Conservation (phyloP, 2,797 vertebrate genomes). For the Hirundo rustica region DNA sequence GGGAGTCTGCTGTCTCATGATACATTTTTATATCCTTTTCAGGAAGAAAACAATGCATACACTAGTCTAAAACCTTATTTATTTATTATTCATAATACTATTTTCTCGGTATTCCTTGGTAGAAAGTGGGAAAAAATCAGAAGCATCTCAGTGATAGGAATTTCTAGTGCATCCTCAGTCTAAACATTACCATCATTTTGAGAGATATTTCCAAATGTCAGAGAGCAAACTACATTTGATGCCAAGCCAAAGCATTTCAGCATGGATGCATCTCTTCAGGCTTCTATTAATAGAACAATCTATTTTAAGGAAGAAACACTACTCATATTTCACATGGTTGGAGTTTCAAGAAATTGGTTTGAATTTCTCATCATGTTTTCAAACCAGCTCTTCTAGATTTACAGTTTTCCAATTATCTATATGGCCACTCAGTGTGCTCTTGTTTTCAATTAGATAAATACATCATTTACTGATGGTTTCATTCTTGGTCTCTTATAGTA, state of each 20-base stretch:
- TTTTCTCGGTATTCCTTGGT: background rate
- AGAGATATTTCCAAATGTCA: background rate
- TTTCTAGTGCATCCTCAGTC: background rate
- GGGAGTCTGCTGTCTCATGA: background rate
- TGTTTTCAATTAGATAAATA: background rate
- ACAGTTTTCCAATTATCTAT: background rate
- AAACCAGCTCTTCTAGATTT: background rate
- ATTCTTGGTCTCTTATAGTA: background rate
- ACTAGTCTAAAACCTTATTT: background rate
- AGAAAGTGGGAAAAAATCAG: background rate
- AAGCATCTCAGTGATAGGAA: slow-evolving; percentile 3
- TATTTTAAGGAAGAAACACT: slow-evolving; percentile 12
- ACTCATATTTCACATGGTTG: background rate
- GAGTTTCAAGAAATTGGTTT: slow-evolving; percentile 7
- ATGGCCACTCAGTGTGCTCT: background rate
- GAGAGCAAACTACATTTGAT: slow-evolving; percentile 29
- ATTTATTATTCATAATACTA: background rate
- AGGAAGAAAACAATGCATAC: background rate
- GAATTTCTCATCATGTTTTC: background rate
- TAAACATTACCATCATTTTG: background rate
- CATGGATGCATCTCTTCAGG: background rate
- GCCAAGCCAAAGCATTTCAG: slow-evolving; percentile 6
- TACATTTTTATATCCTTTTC: background rate
- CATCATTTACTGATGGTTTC: background rate
- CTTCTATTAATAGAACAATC: background rate